Evolutionary conservation across 30 jellyfish, hydroid and myxozoan genomes (phyloP).

Genomic region (Chrysaora quinquecirrha): DNA sequence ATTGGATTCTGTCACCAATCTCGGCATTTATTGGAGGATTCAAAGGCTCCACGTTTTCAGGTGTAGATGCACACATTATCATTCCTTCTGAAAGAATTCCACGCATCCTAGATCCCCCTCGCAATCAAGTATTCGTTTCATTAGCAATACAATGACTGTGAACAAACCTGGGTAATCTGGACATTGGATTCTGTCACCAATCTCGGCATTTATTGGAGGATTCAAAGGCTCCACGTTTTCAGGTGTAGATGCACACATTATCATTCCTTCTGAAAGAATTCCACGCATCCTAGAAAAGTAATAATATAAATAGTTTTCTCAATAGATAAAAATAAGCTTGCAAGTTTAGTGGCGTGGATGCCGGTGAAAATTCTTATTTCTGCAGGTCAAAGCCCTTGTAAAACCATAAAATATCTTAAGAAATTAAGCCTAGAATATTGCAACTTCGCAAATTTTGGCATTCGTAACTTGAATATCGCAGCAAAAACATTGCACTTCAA

Average conservation of each 20-base stretch:
- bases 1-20: slow-evolving; percentile 81
- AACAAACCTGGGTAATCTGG: slow-evolving; percentile 77
- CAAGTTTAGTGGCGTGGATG: too few species aligned
- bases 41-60: slow-evolving; percentile 85
- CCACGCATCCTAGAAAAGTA: slow-evolving; percentile 99
- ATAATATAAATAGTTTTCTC: too few species aligned
- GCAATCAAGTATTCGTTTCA: too few species aligned
- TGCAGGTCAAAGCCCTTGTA: too few species aligned
- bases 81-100: slow-evolving; percentile 97
- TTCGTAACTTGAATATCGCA: too few species aligned
- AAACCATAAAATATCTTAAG: too few species aligned
- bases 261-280: slow-evolving; percentile 95
- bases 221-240: slow-evolving; percentile 81
- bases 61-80: slow-evolving; percentile 98
- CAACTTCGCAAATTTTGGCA: too few species aligned
- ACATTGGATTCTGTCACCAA: slow-evolving; percentile 83
- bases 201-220: slow-evolving; percentile 74
- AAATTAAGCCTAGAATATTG: too few species aligned
- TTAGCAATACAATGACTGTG: background rate
- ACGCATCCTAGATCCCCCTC: slow-evolving; percentile 96
- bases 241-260: slow-evolving; percentile 97
- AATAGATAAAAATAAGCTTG: too few species aligned
- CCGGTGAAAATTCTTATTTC: too few species aligned
- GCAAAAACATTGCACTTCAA: too few species aligned
- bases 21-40: slow-evolving; percentile 73